A percentile compares a stretch with the other conserved stretches of the same genome.
Evolutionary conservation across 2,113 vertebrate genomes (phyloP).

Genomic region (Oreotrochilus melanogaster): DNA sequence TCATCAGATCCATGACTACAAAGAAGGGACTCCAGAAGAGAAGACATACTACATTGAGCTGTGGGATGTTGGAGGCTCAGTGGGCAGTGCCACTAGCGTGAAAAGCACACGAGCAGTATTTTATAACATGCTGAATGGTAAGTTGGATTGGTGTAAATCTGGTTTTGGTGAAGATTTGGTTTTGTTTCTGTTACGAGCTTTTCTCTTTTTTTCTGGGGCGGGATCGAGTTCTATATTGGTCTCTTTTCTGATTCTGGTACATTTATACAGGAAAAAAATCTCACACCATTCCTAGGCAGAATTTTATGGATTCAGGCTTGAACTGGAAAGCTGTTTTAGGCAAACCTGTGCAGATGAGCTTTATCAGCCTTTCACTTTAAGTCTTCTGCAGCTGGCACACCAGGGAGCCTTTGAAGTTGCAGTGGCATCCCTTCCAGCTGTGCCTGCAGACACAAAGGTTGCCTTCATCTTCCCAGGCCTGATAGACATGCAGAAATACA

Average conservation of each 20-base stretch:
- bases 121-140: constrained; percentile 96
- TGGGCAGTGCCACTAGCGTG: constrained; percentile 92
- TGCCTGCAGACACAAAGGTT: background rate
- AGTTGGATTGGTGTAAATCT: background rate
- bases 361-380: background rate
- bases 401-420: background rate
- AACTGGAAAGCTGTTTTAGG: background rate
- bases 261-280: background rate
- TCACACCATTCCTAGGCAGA: fast-evolving
- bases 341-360: background rate
- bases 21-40: constrained; percentile 96
- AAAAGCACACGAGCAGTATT: constrained; percentile 98
- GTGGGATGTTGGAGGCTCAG: constrained; percentile 96
- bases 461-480: background rate
- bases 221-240: background rate
- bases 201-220: background rate
- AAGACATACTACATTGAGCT: constrained; percentile 96
- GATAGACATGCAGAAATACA: background rate
- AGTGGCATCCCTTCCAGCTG: background rate
- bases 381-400: background rate
- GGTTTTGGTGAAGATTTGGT: background rate
- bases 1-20: constrained; percentile 94
- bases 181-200: background rate
- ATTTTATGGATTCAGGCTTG: background rate
- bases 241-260: background rate